Base-by-base conservation (phyloP, 2,797 vertebrate species). In the Hydrophis major region DNA sequence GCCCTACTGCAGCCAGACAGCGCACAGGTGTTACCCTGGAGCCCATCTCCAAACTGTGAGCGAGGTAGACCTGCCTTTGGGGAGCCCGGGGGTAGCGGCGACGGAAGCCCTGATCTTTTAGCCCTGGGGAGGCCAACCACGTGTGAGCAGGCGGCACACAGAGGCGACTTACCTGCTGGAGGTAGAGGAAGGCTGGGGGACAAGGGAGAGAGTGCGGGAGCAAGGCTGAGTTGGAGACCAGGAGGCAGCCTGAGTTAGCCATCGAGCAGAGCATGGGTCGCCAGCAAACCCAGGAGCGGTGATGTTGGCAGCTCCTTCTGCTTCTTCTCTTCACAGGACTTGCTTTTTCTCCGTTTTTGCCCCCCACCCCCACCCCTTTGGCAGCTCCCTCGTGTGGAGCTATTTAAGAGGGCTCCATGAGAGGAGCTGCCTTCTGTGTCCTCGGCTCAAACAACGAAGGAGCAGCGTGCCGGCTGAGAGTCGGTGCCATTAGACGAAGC, bases 181-280 rank as follows among this genome's bases (percentile, higher is more conserved):
- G 98, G 98, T 99, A 99, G 98, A 99, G 99, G 98, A 99, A 98
- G 96, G 99, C 98, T 95, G 98, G 98, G 97, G 99, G 98, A 96
- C 99, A 99, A 95, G 99, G 98, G 96, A 98, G 98, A 94, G 99
- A 98, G 97, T 98, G 99, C 97, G 99, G 98, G 97, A 99, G 98
- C 98, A 99, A 98, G 97, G 98, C 98, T 95, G 98, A 98, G 96
- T 98, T 98, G 97, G 99, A 98, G 98, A 99, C 98, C 97, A 99
- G 98, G 97, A 99, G 98, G 97, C 99, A 99, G 98, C 98, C 98
- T 94, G 99, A 98, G 98, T 99, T 99, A 95, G 98, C 98, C 98
- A 99, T 99, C 97, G 98, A 99, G 98, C 99, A 99, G 98, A 99
- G 98, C 99, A 99, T 99, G 98, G 98, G 98, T 98, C 98, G 98